phyloP scores from a whole-genome alignment of 2,113 vertebrate genomes.

The Acrocephalus arundinaceus region DNA sequence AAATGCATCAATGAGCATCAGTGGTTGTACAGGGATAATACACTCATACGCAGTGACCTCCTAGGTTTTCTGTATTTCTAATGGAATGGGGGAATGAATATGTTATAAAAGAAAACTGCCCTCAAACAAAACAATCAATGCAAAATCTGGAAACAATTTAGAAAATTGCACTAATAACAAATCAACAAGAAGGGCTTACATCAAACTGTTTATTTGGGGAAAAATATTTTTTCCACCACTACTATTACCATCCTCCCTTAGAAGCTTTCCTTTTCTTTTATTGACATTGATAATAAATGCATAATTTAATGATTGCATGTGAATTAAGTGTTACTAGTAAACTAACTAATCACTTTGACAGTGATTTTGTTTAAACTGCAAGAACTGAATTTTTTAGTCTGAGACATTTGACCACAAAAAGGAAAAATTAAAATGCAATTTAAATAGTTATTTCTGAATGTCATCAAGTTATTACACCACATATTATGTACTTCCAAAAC shows the following conservation, averaged over 20 bases:
- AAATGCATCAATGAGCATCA: neutral
- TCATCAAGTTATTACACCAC: neutral
- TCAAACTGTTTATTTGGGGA: neutral
- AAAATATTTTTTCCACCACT: neutral
- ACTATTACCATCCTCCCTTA: fast-evolving
- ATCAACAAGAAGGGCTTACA: neutral
- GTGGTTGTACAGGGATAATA: neutral
- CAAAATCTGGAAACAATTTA: neutral
- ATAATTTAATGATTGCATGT: neutral
- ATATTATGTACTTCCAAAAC: neutral
- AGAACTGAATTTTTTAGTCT: neutral
- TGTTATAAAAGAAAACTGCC: neutral
- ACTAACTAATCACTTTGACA: neutral
- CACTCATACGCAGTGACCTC: neutral
- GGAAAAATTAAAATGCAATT: neutral
- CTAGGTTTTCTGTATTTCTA: neutral
- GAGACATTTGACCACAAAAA: neutral
- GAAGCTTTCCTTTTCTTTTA: neutral
- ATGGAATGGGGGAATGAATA: neutral
- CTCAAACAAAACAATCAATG: neutral
- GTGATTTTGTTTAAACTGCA: neutral
- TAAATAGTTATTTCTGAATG: neutral
- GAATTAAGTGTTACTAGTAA: neutral
- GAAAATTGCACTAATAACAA: neutral
- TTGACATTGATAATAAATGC: neutral